A percentile compares a stretch with the other conserved stretches of the same genome.
phyloP scores from a whole-genome alignment of 2,113 vertebrate species.

The Caranx ignobilis region DNA sequence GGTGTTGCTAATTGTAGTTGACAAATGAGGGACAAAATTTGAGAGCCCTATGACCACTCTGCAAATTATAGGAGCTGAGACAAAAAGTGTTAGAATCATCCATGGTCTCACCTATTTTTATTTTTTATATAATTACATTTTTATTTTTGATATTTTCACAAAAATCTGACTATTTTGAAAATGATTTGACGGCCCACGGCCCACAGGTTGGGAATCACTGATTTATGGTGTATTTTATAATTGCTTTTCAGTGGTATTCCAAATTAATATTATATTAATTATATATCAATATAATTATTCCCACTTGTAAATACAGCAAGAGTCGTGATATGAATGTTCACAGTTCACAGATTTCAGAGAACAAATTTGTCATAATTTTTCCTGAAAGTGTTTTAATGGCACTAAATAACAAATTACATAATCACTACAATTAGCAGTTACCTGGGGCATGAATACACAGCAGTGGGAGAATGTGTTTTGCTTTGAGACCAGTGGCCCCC shows the following conservation, averaged over 20 bases:
- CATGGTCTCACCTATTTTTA: too few species aligned
- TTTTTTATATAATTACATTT: too few species aligned
- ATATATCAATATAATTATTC: not conserved
- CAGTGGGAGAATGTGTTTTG: constrained; percentile 5
- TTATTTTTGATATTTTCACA: too few species aligned
- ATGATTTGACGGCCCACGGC: too few species aligned
- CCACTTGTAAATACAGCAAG: not conserved
- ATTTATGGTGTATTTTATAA: not conserved
- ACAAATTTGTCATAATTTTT: not conserved
- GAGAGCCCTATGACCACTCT: too few species aligned
- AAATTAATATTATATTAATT: not conserved
- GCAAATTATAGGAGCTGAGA: too few species aligned
- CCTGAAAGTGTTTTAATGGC: not conserved
- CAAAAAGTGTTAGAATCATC: too few species aligned
- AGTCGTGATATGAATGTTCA: not conserved
- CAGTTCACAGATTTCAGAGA: not conserved
- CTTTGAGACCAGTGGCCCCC: constrained; percentile 43
- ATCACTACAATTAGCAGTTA: not conserved
- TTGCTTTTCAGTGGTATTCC: not conserved
- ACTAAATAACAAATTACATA: not conserved
- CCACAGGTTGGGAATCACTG: too few species aligned
- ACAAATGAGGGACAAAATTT: too few species aligned
- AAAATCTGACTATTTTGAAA: too few species aligned
- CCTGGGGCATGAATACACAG: not conserved
- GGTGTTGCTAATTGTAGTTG: too few species aligned